These are phyloP conservation scores for Rapana venosa DNA, from an alignment of 2,888 invertebrate species.

Conservation along the genomic window DNA sequence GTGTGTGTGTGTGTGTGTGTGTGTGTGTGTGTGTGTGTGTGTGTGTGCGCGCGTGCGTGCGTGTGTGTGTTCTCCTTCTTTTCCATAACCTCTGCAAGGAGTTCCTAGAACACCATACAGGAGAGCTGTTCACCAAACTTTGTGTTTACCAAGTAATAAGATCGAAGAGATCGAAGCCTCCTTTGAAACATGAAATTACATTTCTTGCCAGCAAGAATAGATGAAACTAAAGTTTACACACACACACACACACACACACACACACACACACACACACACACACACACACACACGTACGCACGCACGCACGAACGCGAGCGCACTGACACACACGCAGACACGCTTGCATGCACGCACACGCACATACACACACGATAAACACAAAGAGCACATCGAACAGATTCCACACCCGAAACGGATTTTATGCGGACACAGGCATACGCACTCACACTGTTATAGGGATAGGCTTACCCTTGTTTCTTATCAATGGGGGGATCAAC, in stretches of 20 bases:
- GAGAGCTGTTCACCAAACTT: neutral
- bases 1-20: neutral
- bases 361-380: too few species aligned
- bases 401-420: too few species aligned
- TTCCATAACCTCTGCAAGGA: neutral
- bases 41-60: conserved; percentile 5
- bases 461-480: too few species aligned
- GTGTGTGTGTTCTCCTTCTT: neutral
- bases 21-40: neutral
- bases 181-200: neutral
- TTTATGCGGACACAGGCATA: too few species aligned
- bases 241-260: neutral
- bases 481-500: too few species aligned
- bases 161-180: neutral
- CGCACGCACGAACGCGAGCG: too few species aligned
- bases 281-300: neutral
- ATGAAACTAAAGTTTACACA: neutral
- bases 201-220: neutral
- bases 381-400: too few species aligned
- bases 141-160: neutral
- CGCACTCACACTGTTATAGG: too few species aligned
- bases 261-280: neutral
- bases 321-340: too few species aligned
- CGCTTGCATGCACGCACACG: too few species aligned
- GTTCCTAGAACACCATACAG: neutral